These are phyloP conservation scores for Hypotaenidia philippensis DNA, from an alignment of 2,797 vertebrate species.

Conservation along the genomic window DNA sequence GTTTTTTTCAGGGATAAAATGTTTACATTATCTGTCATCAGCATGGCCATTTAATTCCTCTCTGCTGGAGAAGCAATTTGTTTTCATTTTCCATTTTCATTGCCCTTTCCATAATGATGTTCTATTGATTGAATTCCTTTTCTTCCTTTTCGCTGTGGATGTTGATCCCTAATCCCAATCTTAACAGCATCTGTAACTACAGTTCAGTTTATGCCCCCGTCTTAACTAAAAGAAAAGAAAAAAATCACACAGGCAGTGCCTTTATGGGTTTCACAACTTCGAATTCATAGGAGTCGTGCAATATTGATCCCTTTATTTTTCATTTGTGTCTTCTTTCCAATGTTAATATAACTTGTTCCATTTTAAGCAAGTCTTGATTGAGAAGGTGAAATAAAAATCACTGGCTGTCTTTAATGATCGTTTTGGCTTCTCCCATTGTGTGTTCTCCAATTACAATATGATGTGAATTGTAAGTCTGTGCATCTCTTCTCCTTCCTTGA, in stretches of 20 bases:
- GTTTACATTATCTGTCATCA: background rate
- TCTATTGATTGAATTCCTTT: background rate
- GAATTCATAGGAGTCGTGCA: background rate
- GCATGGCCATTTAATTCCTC: background rate
- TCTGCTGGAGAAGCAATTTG: background rate
- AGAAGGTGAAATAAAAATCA: slow-evolving; percentile 30
- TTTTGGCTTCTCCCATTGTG: slow-evolving; percentile 63
- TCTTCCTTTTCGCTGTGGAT: background rate
- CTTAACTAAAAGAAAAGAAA: background rate
- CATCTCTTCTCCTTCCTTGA: background rate
- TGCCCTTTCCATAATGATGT: slow-evolving; percentile 1
- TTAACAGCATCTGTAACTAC: background rate
- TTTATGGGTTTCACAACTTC: background rate
- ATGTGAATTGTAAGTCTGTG: slow-evolving; percentile 10
- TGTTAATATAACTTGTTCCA: background rate
- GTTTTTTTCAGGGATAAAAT: background rate
- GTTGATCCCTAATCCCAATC: background rate
- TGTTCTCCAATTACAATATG: slow-evolving; percentile 32
- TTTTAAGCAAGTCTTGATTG: slow-evolving; percentile 52
- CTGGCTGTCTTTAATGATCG: slow-evolving; percentile 36
- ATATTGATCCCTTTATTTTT: slow-evolving; percentile 31
- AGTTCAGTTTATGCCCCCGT: background rate
- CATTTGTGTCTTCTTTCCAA: background rate
- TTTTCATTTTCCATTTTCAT: background rate
- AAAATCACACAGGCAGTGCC: background rate